Evolutionary conservation across 2,113 vertebrate species (phyloP).

Genomic region (Triplophysa siluroides): DNA sequence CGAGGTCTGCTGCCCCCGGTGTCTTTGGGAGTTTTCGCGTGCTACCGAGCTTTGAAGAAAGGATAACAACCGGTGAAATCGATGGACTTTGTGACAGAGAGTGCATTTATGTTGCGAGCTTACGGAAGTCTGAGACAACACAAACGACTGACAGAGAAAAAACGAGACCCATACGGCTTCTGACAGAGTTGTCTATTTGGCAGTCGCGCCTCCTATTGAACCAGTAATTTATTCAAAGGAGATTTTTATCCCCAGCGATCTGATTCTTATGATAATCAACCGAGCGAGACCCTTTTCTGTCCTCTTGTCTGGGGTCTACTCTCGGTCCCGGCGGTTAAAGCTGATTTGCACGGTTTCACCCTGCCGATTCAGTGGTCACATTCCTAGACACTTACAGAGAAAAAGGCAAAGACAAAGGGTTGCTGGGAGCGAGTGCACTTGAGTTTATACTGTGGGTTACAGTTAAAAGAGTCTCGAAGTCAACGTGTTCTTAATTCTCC

Average conservation of each 20-base stretch:
- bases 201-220: slow-evolving; percentile 83
- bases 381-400: slow-evolving; percentile 76
- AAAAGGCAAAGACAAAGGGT: slow-evolving; percentile 68
- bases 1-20: slow-evolving; percentile 69
- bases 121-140: slow-evolving; percentile 58
- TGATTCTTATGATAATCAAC: slow-evolving; percentile 81
- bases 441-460: slow-evolving; percentile 65
- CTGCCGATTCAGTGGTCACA: slow-evolving; percentile 67
- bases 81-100: slow-evolving; percentile 62
- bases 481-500: slow-evolving; percentile 63
- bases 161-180: slow-evolving; percentile 54
- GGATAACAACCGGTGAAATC: slow-evolving; percentile 11
- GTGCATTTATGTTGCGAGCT: slow-evolving; percentile 62
- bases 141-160: slow-evolving; percentile 48
- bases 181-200: slow-evolving; percentile 83
- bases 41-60: slow-evolving; percentile 11
- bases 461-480: slow-evolving; percentile 66
- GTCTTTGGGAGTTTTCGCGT: neutral
- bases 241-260: slow-evolving; percentile 79
- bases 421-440: slow-evolving; percentile 66
- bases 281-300: slow-evolving; percentile 66
- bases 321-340: slow-evolving; percentile 76
- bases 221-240: slow-evolving; percentile 83
- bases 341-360: slow-evolving; percentile 80
- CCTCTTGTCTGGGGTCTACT: slow-evolving; percentile 74